A percentile compares a stretch with the other conserved stretches of the same genome.
These are phyloP conservation scores for Lydus trimaculatus DNA, from an alignment of 2,888 invertebrate species.

Conservation along the genomic window DNA sequence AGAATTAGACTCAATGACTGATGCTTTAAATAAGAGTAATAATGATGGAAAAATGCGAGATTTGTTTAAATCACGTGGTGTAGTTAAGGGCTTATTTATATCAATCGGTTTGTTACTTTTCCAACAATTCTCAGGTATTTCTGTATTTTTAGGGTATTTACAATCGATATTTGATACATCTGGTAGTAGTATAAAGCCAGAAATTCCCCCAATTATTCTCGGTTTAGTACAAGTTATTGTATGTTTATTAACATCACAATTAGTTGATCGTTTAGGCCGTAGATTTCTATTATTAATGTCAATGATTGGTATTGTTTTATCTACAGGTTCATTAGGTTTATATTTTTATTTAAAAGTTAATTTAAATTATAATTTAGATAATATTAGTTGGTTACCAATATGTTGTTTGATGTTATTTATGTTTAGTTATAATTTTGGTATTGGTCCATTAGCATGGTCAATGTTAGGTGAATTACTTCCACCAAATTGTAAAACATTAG, in stretches of 20 bases:
- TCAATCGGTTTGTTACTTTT: constrained; percentile 50
- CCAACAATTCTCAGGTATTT: constrained; percentile 67
- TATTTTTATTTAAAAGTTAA: constrained; percentile 39
- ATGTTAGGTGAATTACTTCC: constrained; percentile 85
- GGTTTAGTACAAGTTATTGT: constrained; percentile 76
- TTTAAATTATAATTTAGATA: constrained; percentile 23
- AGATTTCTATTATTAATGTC: constrained; percentile 74
- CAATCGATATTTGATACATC: constrained; percentile 70
- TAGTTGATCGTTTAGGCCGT: constrained; percentile 80
- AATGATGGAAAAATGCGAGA: neutral
- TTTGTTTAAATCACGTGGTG: neutral
- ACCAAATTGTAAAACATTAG: constrained; percentile 75
- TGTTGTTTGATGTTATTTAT: constrained; percentile 74
- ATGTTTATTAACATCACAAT: constrained; percentile 72
- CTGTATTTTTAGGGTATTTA: constrained; percentile 79
- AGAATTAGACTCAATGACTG: constrained; percentile 6
- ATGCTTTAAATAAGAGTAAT: neutral
- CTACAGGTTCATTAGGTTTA: constrained; percentile 51
- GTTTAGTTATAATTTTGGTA: constrained; percentile 71
- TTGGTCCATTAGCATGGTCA: constrained; percentile 82
- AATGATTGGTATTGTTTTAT: constrained; percentile 68
- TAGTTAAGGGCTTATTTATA: constrained; percentile 53
- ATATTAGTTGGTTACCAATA: constrained; percentile 73
- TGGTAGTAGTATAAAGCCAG: constrained; percentile 60
- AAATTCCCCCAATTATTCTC: constrained; percentile 76